Evolutionary conservation across 2,113 vertebrate genomes (phyloP), one percentile per base, ranked within the genome.

Genomic region (Hippocampus zosterae): DNA sequence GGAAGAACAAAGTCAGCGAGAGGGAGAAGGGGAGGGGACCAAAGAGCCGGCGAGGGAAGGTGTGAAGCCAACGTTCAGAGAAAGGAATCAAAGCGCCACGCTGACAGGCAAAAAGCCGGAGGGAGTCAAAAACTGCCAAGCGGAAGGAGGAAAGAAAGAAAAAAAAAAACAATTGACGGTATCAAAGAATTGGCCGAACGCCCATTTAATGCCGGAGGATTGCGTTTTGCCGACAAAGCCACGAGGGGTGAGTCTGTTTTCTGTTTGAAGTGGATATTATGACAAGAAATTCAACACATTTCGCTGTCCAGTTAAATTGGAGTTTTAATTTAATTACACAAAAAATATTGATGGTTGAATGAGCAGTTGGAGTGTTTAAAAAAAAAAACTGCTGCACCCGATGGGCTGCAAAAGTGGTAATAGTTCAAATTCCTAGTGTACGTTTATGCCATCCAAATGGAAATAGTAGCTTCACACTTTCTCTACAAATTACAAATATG

Each of bases 221-320:
- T 50, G 76, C 63, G 70, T 72, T 82, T 23, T 71, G 50, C 68
- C 52, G 29, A 48, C 40, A 42, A 70, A 71, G 73, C 53, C 67
- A 44, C 40, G 63, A 65, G 65, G 69, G 80, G 88, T 90, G 83
- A 88, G 88, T 87, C 72, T 76, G 53, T 21, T 73, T 81, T 83
- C 78, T 73, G 69, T 85, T 83, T 80, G 70, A 81, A 80, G 76
- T 70, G 75, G 63, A 44, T 74, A 25, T 83, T 71, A 76, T 73
- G 70, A 60, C 74, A 77, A 74, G 61, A 75, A 80, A 84, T 84
- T 61, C 68, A 74, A 77, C 65, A 44, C 6, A 2, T 64, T 61
- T 57, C 16, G 72, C 63, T 64, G 53, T 57, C 65, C 37, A 57
- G 16, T 65, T 1, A 67, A 72, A 67, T 68, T 13, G 11, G 27